phyloP scores from a whole-genome alignment of 2,797 vertebrate genomes.

The Pipistrellus kuhlii region DNA sequence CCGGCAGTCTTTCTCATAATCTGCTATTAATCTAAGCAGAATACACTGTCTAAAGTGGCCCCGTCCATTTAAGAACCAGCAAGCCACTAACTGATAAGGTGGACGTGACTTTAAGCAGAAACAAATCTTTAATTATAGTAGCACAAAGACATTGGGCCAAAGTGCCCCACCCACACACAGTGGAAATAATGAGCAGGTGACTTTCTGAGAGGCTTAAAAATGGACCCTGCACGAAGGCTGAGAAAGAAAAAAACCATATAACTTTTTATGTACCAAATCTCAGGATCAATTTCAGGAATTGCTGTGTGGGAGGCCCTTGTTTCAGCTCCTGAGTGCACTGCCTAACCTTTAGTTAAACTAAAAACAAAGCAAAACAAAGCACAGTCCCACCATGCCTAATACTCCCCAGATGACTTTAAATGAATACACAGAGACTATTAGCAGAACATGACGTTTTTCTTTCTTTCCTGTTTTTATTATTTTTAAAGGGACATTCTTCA shows the following conservation, averaged over 20 bases:
- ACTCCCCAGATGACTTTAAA: constrained; percentile 68
- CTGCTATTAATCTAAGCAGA: constrained; percentile 52
- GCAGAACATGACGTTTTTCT: constrained; percentile 58
- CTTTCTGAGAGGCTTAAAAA: constrained; percentile 74
- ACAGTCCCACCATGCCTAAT: background rate
- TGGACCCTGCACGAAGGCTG: constrained; percentile 62
- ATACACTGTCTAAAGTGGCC: background rate
- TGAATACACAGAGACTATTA: constrained; percentile 22
- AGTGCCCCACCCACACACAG: constrained; percentile 60
- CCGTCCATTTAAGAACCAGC: background rate
- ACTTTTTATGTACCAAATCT: constrained; percentile 45
- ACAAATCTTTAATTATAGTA: constrained; percentile 72
- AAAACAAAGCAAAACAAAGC: constrained; percentile 72
- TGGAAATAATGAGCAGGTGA: constrained; percentile 79
- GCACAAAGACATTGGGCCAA: constrained; percentile 69
- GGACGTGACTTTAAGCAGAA: constrained; percentile 75
- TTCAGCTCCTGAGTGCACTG: constrained; percentile 7
- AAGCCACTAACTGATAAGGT: constrained; percentile 49
- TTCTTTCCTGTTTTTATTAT: constrained; percentile 29
- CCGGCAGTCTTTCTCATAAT: background rate
- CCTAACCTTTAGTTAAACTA: constrained; percentile 40
- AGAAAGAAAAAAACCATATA: constrained; percentile 62
- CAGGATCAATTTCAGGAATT: constrained; percentile 19
- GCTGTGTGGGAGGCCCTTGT: constrained; percentile 46
- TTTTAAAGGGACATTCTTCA: constrained; percentile 64